Evolutionary conservation across 1,140 invertebrate species (phyloP), one percentile per base, ranked within the genome.

Genomic region (Hycleus phaleratus): DNA sequence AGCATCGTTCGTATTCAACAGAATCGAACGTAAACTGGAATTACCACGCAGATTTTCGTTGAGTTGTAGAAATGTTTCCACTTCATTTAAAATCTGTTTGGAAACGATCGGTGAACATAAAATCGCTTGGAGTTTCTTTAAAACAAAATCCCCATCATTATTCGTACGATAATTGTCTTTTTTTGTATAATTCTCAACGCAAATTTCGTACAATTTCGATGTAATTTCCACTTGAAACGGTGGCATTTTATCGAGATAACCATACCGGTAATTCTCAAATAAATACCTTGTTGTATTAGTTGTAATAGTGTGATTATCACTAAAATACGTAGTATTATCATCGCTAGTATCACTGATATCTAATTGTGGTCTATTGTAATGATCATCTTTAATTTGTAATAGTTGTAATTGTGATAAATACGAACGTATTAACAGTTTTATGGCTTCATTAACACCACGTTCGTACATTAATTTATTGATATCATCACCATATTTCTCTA

Each of bases 361-460:
- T 18, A 18, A 18, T 32, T 32, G 32, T 32, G 63, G 59, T 38
- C 42, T 52, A 11, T 54, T 51, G n/a, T 11, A 58, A n/a, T 52
- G 55, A 32, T 56, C 59, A 42, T 63, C 64, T 56, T 67, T 69
- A 26, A 70, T 12, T 38, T 65, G 66, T 12, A 71, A 45, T 40
- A 71, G 61, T 57, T 77, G 72, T 7, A 82, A 59, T 65, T 80
- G 78, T 3, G 77, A 77, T 24, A 82, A 60, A 53, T 82, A 81
- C 1, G 79, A 80, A 26, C 80, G 66, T 1, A 82, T 78, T 11
- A 81, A 59, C n/a, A 82, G 67, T 54, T 79, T 80, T 54, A 81
- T 75, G 1, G 77, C 79, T 53, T 81, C 78, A 3, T 75, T 65
- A 12, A 78, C 71, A 12, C 76, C 73, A 39, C 74, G 70, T 61